Base-by-base conservation (phyloP, 2,113 vertebrate genomes). In the Notarius lentiginosus region DNA sequence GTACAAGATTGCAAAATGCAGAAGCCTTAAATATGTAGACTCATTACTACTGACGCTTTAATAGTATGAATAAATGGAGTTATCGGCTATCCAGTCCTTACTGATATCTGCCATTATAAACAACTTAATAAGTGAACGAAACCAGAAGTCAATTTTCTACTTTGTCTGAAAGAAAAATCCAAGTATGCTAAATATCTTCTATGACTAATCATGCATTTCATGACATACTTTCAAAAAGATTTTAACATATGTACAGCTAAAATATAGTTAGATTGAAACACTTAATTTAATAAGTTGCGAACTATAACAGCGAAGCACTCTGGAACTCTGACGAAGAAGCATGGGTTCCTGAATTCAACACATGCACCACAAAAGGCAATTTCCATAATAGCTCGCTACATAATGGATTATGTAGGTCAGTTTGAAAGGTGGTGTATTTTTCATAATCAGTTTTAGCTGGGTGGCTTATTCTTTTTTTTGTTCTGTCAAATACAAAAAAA, bases 351-450 rank as follows among this genome's bases (percentile, higher is more conserved):
- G 88, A 91, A 92, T 90, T 86, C 90, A 92, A 93, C 92, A 91
- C 93, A 93, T 91, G 91, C 93, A 93, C 92, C 93, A 94, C 94
- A 92, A 93, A 94, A 90, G 93, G 90, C 94, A 93, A 88, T 92
- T 94, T 94, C 94, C 94, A 95, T 95, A 94, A 95, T 94, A 94
- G 93, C 93, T 90, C 76, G 68, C 86, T 91, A 94, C 91, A 94
- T 95, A 95, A 95, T 95, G 94, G 94, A 95, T 94, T 94, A 95
- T 95, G 87, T 94, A 93, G 95, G 94, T 95, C 95, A 95, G 86
- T 88, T 41, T 88, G 92, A 91, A 93, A 94, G 93, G 93, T 95
- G 94, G 93, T 91, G 91, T 93, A 96, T 95, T 95, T 95, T 95
- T 95, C 94, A 95, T 95, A 92, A 93, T 95, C 94, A 95, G 91